These are phyloP conservation scores for Dryoscopus gambensis DNA, from an alignment of 2,113 vertebrate genomes.

Conservation along the genomic window DNA sequence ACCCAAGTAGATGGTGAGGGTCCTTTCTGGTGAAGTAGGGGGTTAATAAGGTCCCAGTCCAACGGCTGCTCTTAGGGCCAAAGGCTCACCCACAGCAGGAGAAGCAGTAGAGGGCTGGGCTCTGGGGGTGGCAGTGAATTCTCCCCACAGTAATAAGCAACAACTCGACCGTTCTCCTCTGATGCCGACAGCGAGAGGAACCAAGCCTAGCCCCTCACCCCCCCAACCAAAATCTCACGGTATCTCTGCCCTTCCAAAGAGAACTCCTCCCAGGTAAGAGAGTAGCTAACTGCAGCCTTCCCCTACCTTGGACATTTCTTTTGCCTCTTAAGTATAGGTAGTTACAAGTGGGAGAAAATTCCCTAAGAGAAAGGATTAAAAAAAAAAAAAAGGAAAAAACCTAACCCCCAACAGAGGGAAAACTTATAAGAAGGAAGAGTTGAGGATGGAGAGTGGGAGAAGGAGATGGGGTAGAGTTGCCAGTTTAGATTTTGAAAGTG, in stretches of 20 bases:
- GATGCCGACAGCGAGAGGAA: accelerated
- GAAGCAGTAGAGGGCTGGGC: not conserved
- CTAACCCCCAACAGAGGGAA: not conserved
- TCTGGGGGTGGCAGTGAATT: accelerated
- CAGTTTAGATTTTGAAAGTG: not conserved
- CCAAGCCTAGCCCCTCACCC: not conserved
- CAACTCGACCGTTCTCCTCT: accelerated
- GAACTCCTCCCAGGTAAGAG: accelerated
- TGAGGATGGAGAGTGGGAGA: not conserved
- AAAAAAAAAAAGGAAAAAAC: not conserved
- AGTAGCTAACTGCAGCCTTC: not conserved
- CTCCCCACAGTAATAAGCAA: not conserved
- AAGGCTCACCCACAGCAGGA: not conserved
- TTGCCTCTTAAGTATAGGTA: not conserved
- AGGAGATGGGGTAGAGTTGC: not conserved
- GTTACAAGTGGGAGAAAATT: not conserved
- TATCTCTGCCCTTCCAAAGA: not conserved
- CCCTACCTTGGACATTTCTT: not conserved
- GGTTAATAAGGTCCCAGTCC: not conserved
- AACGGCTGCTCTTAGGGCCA: not conserved
- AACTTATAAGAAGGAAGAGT: not conserved
- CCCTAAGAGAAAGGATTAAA: not conserved
- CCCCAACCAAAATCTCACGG: accelerated
- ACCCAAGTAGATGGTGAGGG: not conserved
- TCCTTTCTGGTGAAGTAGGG: not conserved